These are phyloP conservation scores for Eutolmus rufibarbis DNA, from an alignment of 2,888 invertebrate species.

Conservation along the genomic window DNA sequence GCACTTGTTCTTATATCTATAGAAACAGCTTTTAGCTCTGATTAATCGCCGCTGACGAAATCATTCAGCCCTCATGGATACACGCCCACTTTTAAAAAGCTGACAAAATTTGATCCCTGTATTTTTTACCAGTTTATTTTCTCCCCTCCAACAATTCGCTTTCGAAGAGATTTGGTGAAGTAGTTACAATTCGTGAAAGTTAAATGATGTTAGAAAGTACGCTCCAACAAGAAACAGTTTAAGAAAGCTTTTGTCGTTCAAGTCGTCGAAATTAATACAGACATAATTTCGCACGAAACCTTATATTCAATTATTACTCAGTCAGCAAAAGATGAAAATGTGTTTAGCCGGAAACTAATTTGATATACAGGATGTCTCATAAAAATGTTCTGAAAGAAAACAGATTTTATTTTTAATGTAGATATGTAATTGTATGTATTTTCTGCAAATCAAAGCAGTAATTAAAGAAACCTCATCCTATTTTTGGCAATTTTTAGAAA, in stretches of 20 bases:
- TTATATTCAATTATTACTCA: neutral
- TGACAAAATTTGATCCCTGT: neutral
- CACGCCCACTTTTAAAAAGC: neutral
- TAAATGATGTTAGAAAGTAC: neutral
- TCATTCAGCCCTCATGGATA: neutral
- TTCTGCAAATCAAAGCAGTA: too few relatives aligned
- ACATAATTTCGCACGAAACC: neutral
- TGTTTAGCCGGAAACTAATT: neutral
- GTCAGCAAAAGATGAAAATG: neutral
- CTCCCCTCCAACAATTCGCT: neutral
- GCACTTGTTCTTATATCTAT: neutral
- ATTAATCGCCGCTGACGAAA: neutral
- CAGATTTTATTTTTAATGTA: too few relatives aligned
- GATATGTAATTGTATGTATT: too few relatives aligned
- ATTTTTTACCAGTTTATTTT: neutral
- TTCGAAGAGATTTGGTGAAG: neutral
- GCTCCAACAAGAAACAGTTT: neutral
- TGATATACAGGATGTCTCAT: neutral
- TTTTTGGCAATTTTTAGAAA: too few relatives aligned
- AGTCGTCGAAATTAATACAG: neutral
- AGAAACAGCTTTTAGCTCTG: neutral
- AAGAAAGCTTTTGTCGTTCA: neutral
- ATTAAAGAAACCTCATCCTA: too few relatives aligned
- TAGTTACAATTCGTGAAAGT: too few relatives aligned
- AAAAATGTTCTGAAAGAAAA: neutral